Evolutionary conservation across 2,113 vertebrate genomes (phyloP).

Genomic region (Ranitomeya imitator): DNA sequence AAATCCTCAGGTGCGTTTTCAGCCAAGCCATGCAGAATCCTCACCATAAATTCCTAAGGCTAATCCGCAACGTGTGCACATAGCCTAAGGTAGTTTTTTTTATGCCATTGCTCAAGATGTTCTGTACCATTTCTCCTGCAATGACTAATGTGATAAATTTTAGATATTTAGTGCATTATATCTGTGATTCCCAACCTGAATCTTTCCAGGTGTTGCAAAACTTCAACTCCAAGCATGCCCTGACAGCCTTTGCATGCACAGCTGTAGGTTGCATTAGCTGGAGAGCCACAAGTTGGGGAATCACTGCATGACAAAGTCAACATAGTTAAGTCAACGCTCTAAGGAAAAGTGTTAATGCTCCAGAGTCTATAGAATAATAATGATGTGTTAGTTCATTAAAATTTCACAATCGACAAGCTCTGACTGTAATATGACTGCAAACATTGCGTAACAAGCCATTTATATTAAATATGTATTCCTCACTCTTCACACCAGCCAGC

Average conservation of each 20-base stretch:
- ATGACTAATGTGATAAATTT: not conserved
- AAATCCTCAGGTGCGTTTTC: too few species aligned
- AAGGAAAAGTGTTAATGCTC: not conserved
- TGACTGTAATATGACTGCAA: not conserved
- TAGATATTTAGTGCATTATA: constrained; percentile 1
- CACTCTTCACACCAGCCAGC: not conserved
- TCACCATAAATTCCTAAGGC: too few species aligned
- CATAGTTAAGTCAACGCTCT: constrained; percentile 7
- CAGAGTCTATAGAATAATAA: constrained; percentile 10
- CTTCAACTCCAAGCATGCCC: too few species aligned
- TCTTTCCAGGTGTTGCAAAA: too few species aligned
- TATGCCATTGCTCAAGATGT: not conserved
- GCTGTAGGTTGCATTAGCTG: too few species aligned
- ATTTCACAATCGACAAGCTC: constrained; percentile 8
- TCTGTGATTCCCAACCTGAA: too few species aligned
- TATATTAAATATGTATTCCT: not conserved
- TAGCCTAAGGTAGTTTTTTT: not conserved
- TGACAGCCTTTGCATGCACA: too few species aligned
- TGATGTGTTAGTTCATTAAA: constrained; percentile 18
- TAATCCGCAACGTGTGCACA: too few species aligned
- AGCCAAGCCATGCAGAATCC: too few species aligned
- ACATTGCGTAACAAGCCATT: constrained; percentile 21
- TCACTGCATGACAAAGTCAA: not conserved
- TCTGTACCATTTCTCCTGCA: not conserved
- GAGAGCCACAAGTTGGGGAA: too few species aligned